Conservation (phyloP, 2,797 vertebrate genomes). For the Eremophila alpestris region DNA sequence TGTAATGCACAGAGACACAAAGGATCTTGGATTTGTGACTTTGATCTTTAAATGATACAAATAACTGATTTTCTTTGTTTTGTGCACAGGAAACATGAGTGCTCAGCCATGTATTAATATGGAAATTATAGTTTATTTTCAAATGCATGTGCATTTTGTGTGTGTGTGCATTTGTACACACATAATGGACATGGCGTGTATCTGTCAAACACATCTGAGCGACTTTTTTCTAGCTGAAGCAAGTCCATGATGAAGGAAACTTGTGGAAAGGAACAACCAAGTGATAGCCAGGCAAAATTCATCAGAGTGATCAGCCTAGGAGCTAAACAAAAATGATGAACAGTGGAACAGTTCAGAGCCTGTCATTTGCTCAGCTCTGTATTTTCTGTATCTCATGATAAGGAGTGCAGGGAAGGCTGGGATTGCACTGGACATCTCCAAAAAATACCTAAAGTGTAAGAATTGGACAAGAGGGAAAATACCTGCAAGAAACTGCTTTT, state of each 20-base stretch:
- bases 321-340: neutral
- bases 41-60: neutral
- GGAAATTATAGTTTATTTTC: neutral
- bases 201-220: rapidly evolving
- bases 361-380: neutral
- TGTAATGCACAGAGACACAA: neutral
- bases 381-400: neutral
- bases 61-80: neutral
- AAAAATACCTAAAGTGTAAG: neutral
- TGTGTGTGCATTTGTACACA: neutral
- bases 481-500: neutral
- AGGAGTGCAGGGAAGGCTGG: neutral
- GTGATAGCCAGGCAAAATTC: neutral
- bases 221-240: neutral
- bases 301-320: neutral
- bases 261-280: neutral
- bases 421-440: neutral
- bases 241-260: neutral
- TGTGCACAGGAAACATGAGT: neutral
- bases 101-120: neutral
- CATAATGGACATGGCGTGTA: too few species aligned
- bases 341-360: neutral
- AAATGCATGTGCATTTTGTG: neutral
- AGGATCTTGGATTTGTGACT: slow-evolving; percentile 15
- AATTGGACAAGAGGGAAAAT: neutral